phyloP scores from a whole-genome alignment of 2,888 invertebrate species.

The Eilema caniola region DNA sequence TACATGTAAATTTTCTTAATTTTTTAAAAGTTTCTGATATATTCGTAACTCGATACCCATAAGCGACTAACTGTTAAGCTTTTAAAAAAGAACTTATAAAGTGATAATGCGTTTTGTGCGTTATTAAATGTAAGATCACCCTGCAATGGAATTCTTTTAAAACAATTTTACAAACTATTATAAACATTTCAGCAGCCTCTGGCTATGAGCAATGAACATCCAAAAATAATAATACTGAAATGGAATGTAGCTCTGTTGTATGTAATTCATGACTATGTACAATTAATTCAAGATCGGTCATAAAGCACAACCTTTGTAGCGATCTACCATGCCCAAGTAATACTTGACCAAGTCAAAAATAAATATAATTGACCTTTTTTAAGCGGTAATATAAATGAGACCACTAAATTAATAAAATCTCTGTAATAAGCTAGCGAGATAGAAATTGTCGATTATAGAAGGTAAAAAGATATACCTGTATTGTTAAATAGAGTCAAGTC shows the following conservation, averaged over 20 bases:
- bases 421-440: conserved; percentile 30
- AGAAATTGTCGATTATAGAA: conserved; percentile 20
- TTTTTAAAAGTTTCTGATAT: conserved; percentile 32
- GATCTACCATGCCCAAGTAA: conserved; percentile 46
- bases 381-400: conserved; percentile 39
- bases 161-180: conserved; percentile 46
- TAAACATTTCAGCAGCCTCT: conserved; percentile 51
- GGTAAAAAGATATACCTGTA: conserved; percentile 25
- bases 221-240: conserved; percentile 56
- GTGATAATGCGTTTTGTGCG: conserved; percentile 71
- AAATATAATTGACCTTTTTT: conserved; percentile 61
- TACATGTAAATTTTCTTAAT: conserved; percentile 56
- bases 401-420: conserved; percentile 19
- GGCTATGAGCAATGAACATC: conserved; percentile 46
- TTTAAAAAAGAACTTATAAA: conserved; percentile 44
- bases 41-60: conserved; percentile 28
- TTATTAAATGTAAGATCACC: conserved; percentile 68
- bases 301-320: conserved; percentile 64
- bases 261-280: conserved; percentile 56
- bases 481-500: conserved; percentile 22
- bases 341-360: conserved; percentile 51
- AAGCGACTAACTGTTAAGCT: conserved; percentile 45
- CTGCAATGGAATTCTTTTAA: conserved; percentile 67
- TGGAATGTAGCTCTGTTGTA: conserved; percentile 51
- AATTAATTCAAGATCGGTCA: conserved; percentile 56